These are phyloP conservation scores for Ia io DNA, from an alignment of 2,113 vertebrate species.

Conservation along the genomic window DNA sequence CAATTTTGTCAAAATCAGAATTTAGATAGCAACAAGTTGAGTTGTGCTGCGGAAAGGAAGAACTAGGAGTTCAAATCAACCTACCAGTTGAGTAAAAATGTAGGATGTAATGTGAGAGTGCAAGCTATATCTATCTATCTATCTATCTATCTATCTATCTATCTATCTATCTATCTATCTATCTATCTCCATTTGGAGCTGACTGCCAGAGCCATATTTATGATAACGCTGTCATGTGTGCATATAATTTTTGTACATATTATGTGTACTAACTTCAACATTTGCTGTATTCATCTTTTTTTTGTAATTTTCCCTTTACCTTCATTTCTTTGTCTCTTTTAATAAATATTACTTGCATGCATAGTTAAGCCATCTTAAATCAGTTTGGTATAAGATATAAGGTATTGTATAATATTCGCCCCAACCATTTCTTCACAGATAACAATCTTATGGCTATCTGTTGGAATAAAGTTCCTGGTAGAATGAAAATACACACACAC, in stretches of 20 bases:
- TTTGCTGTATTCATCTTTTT: constrained; percentile 6
- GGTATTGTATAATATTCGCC: neutral
- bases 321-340: neutral
- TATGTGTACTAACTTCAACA: neutral
- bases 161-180: neutral
- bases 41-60: neutral
- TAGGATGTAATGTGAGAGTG: neutral
- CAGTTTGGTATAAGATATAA: neutral
- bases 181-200: neutral
- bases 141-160: neutral
- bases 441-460: neutral
- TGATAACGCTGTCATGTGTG: neutral
- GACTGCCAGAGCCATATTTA: neutral
- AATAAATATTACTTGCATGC: neutral
- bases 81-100: neutral
- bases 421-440: neutral
- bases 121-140: too few species aligned
- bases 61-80: neutral
- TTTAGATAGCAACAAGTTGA: neutral
- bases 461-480: neutral
- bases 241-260: constrained; percentile 29
- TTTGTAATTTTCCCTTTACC: neutral
- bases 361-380: constrained; percentile 10
- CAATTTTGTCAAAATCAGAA: neutral
- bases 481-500: neutral